Conservation (phyloP, 2,888 invertebrate genomes). For the Eupithecia centaureata region DNA sequence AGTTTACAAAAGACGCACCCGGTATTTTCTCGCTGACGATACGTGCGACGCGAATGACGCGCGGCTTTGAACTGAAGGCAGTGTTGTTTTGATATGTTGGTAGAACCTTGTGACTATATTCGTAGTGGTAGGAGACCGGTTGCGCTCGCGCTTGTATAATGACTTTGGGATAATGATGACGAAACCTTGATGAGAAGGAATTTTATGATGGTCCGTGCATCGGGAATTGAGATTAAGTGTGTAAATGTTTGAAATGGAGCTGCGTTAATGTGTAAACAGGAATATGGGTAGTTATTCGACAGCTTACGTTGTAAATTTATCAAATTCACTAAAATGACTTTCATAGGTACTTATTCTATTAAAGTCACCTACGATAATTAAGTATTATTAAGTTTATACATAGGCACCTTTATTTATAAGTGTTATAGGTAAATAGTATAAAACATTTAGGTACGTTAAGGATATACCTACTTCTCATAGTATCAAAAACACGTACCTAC, state of each 20-base stretch:
- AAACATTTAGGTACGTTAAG: no score
- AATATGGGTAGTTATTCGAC: background rate
- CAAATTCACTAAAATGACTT: background rate
- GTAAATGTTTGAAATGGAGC: background rate
- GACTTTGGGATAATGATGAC: conserved; percentile 2
- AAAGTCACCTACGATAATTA: no score
- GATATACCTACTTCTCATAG: no score
- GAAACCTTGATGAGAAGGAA: conserved; percentile 2
- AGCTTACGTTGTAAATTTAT: background rate
- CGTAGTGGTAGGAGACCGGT: conserved; percentile 57
- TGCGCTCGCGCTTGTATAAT: conserved; percentile 11
- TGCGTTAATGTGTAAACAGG: background rate
- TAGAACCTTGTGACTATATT: conserved; percentile 75
- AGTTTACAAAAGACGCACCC: conserved; percentile 63
- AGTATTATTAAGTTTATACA: no score
- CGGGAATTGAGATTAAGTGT: background rate
- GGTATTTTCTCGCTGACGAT: conserved; percentile 53
- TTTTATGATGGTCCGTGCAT: background rate
- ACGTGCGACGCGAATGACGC: conserved; percentile 72
- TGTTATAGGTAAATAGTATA: no score
- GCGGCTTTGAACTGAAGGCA: conserved; percentile 66
- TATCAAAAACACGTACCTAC: no score
- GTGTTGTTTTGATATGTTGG: conserved; percentile 66
- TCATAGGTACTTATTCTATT: no score
- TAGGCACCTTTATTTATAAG: no score